A percentile compares a stretch with the other conserved stretches of the same genome.
Conservation (phyloP, 2,113 vertebrate genomes). For the Ifrita kowaldi region DNA sequence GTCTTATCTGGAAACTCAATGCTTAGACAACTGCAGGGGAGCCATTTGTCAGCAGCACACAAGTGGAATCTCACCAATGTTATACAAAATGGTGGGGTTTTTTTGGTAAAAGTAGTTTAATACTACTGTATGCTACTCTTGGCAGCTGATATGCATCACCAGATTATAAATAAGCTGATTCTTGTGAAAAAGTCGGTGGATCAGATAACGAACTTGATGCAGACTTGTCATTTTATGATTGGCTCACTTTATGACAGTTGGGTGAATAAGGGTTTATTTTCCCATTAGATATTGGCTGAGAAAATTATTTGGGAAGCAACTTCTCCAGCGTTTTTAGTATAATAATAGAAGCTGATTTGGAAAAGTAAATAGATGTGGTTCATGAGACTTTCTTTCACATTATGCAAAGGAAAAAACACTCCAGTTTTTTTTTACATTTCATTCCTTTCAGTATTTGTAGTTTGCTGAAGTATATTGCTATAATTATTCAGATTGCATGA, state of each 20-base stretch:
- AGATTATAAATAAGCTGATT: constrained; percentile 16
- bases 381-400: neutral
- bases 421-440: neutral
- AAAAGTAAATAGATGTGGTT: neutral
- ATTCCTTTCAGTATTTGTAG: neutral
- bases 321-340: neutral
- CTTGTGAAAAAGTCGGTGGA: constrained; percentile 17
- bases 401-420: neutral
- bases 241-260: neutral
- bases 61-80: constrained; percentile 19
- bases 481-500: neutral
- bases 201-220: neutral
- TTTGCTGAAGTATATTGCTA: neutral
- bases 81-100: neutral
- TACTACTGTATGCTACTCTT: neutral
- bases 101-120: neutral
- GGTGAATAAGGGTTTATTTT: neutral
- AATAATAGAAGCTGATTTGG: neutral
- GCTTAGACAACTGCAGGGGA: neutral
- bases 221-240: neutral
- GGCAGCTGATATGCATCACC: neutral
- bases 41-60: constrained; percentile 5
- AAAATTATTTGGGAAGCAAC: neutral
- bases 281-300: neutral
- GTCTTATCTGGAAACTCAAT: constrained; percentile 33